These are phyloP conservation scores for Anser brachyrhynchus DNA, from an alignment of 2,113 vertebrate genomes.

Conservation along the genomic window DNA sequence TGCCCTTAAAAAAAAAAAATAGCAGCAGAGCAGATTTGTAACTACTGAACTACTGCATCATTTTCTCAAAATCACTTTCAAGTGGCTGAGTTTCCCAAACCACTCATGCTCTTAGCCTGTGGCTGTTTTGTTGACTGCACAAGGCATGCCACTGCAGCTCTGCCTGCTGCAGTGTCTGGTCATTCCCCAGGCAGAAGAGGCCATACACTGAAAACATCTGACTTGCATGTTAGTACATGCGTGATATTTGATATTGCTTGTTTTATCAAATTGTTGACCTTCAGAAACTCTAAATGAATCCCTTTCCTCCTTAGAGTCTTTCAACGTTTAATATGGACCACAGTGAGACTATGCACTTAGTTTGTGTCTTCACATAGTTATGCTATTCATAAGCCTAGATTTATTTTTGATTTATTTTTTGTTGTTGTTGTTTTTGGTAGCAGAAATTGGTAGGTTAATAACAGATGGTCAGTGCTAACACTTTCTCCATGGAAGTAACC, in stretches of 20 bases:
- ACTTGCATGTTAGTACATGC: no score
- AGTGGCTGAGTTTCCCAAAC: neutral
- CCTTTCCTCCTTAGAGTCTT: neutral
- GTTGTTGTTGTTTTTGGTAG: neutral
- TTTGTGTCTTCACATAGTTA: neutral
- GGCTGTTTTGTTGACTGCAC: neutral
- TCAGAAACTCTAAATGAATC: neutral
- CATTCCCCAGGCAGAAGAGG: neutral
- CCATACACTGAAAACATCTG: neutral
- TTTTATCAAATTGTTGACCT: neutral
- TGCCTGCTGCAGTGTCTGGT: neutral
- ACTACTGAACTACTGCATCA: neutral
- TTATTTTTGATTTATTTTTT: no score
- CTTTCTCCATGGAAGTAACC: neutral
- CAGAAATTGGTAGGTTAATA: neutral
- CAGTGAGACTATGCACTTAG: neutral
- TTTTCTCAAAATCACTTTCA: neutral
- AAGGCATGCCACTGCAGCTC: neutral
- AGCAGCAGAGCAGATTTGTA: neutral
- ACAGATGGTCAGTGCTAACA: neutral
- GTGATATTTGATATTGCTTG: neutral
- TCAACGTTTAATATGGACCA: neutral
- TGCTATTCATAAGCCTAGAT: neutral
- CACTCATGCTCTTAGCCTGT: accelerated
- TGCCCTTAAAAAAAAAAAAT: no score